These are phyloP conservation scores for Julus scandinavius DNA, from an alignment of 2,888 invertebrate species.

Conservation along the genomic window DNA sequence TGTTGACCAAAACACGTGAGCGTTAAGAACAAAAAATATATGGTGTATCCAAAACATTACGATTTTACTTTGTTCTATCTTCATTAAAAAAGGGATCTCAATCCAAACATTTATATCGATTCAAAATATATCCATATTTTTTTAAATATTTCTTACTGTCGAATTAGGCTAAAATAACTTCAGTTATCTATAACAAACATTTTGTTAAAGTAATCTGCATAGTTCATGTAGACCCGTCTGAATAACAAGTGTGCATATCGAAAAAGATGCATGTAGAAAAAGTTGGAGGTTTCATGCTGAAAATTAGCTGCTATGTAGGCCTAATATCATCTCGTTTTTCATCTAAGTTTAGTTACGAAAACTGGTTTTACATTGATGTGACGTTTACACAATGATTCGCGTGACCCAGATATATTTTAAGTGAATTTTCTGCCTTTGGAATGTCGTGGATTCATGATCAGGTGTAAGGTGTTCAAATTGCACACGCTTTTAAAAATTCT, in stretches of 20 bases:
- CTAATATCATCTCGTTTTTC: conserved; percentile 9
- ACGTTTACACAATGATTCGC: conserved; percentile 4
- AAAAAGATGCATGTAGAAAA: background rate
- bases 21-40: background rate
- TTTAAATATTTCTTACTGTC: background rate
- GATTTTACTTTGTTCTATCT: too few species aligned
- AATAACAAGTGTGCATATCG: background rate
- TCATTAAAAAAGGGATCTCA: too few species aligned
- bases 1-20: background rate
- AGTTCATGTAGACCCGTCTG: background rate
- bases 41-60: background rate
- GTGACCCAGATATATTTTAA: conserved; percentile 33
- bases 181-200: background rate
- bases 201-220: background rate
- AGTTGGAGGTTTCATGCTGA: background rate
- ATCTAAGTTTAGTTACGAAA: background rate
- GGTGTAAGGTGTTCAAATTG: conserved; percentile 24
- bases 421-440: background rate
- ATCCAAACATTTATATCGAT: too few species aligned
- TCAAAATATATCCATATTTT: background rate
- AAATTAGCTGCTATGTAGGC: background rate
- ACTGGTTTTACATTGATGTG: background rate
- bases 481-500: too few species aligned
- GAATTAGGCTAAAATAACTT: background rate
- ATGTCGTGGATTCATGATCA: conserved; percentile 21